Evolutionary conservation across 2,888 invertebrate genomes (phyloP).

Genomic region (Harpalus rubripes): DNA sequence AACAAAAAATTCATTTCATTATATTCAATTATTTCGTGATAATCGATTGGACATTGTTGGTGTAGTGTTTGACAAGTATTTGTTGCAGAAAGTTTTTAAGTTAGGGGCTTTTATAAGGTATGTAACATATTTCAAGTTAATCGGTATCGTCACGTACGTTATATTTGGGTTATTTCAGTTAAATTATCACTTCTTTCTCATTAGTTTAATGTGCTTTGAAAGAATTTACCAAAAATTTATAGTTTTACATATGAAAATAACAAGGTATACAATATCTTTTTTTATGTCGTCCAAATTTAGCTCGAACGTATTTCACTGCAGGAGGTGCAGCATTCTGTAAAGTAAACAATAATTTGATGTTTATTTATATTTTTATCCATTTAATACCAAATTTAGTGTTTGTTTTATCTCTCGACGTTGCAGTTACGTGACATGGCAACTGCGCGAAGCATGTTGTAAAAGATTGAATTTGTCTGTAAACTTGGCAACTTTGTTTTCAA

Average conservation of each 20-base stretch:
- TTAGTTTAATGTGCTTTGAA: not conserved
- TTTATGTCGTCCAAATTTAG: conserved; percentile 75
- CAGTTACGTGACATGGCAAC: conserved; percentile 78
- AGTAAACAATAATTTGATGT: conserved; percentile 60
- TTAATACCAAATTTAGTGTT: conserved; percentile 76
- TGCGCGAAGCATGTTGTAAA: conserved; percentile 76
- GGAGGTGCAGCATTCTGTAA: conserved; percentile 72
- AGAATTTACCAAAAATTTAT: conserved; percentile 17
- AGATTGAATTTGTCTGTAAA: conserved; percentile 72
- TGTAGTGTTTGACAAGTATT: conserved; percentile 73
- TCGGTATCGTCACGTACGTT: conserved; percentile 62
- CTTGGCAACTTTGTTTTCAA: conserved; percentile 70
- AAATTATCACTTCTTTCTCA: conserved; percentile 10
- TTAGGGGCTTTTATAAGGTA: conserved; percentile 76
- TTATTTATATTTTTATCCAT: conserved; percentile 70
- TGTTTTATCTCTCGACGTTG: conserved; percentile 76
- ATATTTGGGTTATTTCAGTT: conserved; percentile 37
- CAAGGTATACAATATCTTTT: conserved; percentile 64
- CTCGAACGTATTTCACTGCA: conserved; percentile 73
- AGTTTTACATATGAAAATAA: conserved; percentile 60
- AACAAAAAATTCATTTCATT: conserved; percentile 66
- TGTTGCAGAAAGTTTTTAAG: conserved; percentile 71
- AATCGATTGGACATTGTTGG: conserved; percentile 72
- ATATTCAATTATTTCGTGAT: conserved; percentile 69
- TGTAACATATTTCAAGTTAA: conserved; percentile 76